phyloP scores from a whole-genome alignment of 2,888 invertebrate species.

The Amphimallon solstitiale region DNA sequence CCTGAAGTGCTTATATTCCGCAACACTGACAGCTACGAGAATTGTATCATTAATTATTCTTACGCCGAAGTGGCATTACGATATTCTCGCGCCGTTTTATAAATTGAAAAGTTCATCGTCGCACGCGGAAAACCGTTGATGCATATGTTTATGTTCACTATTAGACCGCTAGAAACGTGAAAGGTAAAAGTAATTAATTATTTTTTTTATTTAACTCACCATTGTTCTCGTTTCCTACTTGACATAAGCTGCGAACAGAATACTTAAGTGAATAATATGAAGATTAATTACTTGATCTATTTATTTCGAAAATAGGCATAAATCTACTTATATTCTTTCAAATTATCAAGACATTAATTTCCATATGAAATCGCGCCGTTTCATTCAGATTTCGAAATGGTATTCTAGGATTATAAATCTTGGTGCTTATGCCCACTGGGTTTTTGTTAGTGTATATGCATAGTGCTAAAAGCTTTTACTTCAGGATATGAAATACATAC shows the following conservation, averaged over 20 bases:
- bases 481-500: no score
- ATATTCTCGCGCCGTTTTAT: conserved; percentile 20
- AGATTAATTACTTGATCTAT: conserved; percentile 27
- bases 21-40: conserved; percentile 54
- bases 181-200: conserved; percentile 38
- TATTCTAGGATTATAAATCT: no score
- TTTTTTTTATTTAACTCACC: conserved; percentile 30
- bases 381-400: no score
- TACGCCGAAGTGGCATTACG: conserved; percentile 19
- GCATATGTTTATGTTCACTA: conserved; percentile 22
- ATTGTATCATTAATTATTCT: conserved; percentile 55
- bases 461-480: no score
- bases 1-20: conserved; percentile 58
- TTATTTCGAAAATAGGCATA: conserved; percentile 6
- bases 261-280: conserved; percentile 22
- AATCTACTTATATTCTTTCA: neutral
- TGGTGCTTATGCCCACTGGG: no score
- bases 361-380: no score
- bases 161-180: conserved; percentile 32
- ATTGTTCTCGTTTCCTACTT: conserved; percentile 23
- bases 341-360: no score
- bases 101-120: conserved; percentile 34
- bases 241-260: conserved; percentile 29
- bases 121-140: conserved; percentile 19
- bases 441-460: no score